phyloP scores from a whole-genome alignment of 2,888 invertebrate genomes.

The Drosophila antonietae region DNA sequence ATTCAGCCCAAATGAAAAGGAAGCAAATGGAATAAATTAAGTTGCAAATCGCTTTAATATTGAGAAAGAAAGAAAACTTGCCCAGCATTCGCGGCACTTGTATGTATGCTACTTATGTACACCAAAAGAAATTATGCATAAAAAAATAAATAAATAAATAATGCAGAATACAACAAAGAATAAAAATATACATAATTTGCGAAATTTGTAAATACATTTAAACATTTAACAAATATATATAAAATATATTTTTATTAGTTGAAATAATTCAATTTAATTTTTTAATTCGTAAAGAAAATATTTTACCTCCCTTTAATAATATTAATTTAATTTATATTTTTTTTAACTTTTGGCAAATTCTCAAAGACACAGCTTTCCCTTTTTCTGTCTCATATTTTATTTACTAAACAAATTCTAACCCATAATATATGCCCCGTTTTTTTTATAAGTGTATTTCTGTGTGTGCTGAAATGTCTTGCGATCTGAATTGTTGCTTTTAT shows the following conservation, averaged over 20 bases:
- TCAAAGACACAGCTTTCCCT: no score
- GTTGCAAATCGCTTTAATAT: slow-evolving; percentile 70
- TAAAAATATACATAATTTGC: no score
- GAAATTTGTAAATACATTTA: background rate
- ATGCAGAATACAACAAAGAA: no score
- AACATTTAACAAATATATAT: background rate
- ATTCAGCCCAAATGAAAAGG: slow-evolving; percentile 59
- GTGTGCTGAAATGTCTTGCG: slow-evolving; percentile 29
- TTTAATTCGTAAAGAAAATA: background rate
- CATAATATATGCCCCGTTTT: background rate
- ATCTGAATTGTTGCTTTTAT: slow-evolving; percentile 61
- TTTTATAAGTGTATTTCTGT: slow-evolving; percentile 9
- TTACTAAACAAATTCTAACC: background rate
- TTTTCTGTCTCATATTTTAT: background rate
- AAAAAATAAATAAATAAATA: background rate
- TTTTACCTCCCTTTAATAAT: background rate
- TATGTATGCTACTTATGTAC: slow-evolving; percentile 4
- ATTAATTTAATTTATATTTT: background rate
- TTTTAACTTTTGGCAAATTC: no score
- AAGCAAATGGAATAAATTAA: slow-evolving; percentile 68
- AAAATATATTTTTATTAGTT: no score
- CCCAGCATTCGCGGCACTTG: slow-evolving; percentile 2
- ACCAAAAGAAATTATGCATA: slow-evolving; percentile 4
- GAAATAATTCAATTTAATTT: no score
- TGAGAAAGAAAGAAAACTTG: slow-evolving; percentile 9